Conservation (phyloP, 2,113 vertebrate genomes). For the Mobula birostris region DNA sequence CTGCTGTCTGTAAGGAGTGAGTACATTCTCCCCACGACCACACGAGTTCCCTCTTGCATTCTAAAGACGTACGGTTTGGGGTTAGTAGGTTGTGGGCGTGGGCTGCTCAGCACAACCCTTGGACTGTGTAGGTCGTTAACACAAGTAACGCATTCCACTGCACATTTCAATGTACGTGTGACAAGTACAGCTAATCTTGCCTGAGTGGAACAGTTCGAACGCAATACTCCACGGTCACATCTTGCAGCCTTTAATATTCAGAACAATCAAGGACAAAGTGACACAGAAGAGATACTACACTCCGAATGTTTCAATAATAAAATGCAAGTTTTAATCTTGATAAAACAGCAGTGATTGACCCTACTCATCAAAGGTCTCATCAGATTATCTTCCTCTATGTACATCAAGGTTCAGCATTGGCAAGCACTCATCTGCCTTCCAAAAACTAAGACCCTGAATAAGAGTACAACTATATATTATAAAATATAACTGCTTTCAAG, state of each 20-base stretch:
- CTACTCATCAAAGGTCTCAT: neutral
- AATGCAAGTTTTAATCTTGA: neutral
- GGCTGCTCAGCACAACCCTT: too few species aligned
- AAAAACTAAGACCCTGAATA: neutral
- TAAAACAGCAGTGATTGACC: neutral
- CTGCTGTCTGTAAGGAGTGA: too few species aligned
- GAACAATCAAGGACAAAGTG: neutral
- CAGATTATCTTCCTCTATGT: conserved; percentile 6
- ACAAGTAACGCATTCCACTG: too few species aligned
- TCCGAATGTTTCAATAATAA: neutral
- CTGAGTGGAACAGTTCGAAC: too few species aligned
- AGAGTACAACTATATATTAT: conserved; percentile 14
- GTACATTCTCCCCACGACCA: too few species aligned
- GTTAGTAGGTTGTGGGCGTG: too few species aligned
- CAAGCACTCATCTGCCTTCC: too few species aligned
- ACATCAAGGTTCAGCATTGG: neutral
- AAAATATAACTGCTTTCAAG: neutral
- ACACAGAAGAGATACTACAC: neutral
- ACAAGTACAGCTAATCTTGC: too few species aligned
- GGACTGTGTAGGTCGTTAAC: too few species aligned
- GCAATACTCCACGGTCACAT: neutral
- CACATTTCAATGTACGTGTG: too few species aligned
- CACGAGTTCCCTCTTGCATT: too few species aligned
- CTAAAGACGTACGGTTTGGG: too few species aligned
- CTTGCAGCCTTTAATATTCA: neutral